Evolutionary conservation across 2,888 invertebrate genomes (phyloP), one percentile per base, ranked within the genome.

Genomic region (Papilio protenor): DNA sequence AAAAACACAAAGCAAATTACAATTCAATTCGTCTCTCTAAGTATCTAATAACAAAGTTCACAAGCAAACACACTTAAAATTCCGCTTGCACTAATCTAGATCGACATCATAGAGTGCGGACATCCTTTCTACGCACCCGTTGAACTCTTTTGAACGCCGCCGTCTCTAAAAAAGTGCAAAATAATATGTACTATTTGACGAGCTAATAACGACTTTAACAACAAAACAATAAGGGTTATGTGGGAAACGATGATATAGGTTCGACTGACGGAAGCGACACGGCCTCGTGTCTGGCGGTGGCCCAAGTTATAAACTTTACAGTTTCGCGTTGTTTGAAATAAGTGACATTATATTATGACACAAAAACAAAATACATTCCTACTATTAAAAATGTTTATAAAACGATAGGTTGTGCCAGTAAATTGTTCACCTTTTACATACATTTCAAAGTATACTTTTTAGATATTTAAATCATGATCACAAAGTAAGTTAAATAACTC

Each of bases 131-230:
- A 85, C 85, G 85, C 86, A 88, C 87, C 87, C 87, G 90, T 88
- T 91, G 90, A 91, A 91, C 91, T 91, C 90, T 91, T 90, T 90
- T 85, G 84, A 85, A 88, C 84, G 87, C 81, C 85, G 83, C 82
- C 86, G 83, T 84, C 79, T 81, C 84, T 87, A 89, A 86, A 66
- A 81, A 77, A 77, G 77, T 79, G 83, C 79, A 85, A 85, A 85
- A 77, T 75, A 64, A 77, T 78, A 81, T 57, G 76, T 80, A 78
- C 66, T 55, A 77, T 71, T 66, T 76, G 77, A 66, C 78, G 73
- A 40, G 64, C 64, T 10, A 87, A 84, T 82, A 66, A 82, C 27
- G 52, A 61, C 83, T 75, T 80, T 88, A 85, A 79, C 0, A 0
- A 0, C 0, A 57, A 3, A 6, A 0, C 8, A 0, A 74, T 85